These are phyloP conservation scores for Nephrotoma flavescens DNA, from an alignment of 2,888 invertebrate species.

Conservation along the genomic window DNA sequence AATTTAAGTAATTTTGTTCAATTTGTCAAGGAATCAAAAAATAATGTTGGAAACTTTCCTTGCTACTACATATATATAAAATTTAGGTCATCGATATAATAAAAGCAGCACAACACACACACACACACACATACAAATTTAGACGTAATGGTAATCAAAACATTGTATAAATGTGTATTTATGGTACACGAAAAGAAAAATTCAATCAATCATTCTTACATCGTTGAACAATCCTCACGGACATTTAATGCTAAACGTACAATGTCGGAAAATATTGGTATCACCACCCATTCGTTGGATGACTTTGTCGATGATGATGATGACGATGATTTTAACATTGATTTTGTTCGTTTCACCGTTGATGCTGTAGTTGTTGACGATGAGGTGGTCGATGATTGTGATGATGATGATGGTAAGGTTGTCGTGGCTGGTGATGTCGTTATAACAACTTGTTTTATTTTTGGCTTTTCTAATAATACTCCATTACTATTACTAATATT, in stretches of 20 bases:
- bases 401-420: conserved; percentile 8
- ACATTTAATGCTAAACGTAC: conserved; percentile 31
- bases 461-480: neutral
- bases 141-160: neutral
- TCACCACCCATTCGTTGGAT: conserved; percentile 30
- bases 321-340: conserved; percentile 12
- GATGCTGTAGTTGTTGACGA: neutral
- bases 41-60: neutral
- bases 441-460: neutral
- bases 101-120: neutral
- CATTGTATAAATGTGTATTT: neutral
- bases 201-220: conserved; percentile 18
- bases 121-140: neutral
- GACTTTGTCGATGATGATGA: conserved; percentile 13
- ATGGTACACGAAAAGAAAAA: neutral
- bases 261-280: conserved; percentile 34
- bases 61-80: too few relatives aligned
- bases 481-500: neutral
- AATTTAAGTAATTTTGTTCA: neutral
- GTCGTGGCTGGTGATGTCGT: conserved; percentile 6
- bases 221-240: conserved; percentile 30
- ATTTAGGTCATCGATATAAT: neutral
- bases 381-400: neutral
- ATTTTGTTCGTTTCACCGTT: conserved; percentile 11
- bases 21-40: neutral